phyloP scores from a whole-genome alignment of 2,113 vertebrate species.

The Cololabis saira region DNA sequence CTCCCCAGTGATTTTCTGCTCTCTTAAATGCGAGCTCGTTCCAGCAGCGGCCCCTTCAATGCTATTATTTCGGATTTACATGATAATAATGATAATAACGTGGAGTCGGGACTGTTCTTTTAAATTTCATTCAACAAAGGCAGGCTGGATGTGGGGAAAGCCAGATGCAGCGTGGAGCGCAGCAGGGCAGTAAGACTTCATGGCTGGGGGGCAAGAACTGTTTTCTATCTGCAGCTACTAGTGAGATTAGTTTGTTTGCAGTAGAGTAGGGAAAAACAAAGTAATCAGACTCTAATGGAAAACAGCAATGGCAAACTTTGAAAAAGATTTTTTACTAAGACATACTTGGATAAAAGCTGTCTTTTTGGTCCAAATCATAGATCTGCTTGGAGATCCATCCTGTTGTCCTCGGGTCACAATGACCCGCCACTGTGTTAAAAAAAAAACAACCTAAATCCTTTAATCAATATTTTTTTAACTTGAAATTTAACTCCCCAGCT shows the following conservation, averaged over 20 bases:
- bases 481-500: no score
- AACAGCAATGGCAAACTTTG: background rate
- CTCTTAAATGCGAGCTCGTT: constrained; percentile 12
- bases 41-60: constrained; percentile 14
- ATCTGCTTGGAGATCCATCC: no score
- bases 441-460: no score
- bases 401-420: no score
- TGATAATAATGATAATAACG: background rate
- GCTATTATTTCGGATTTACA: constrained; percentile 25
- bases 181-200: constrained; percentile 1
- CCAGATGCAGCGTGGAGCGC: constrained; percentile 6
- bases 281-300: constrained; percentile 6
- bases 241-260: constrained; percentile 27
- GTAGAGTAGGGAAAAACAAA: background rate
- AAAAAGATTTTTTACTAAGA: no score
- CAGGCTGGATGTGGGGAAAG: background rate
- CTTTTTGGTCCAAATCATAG: no score
- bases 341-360: no score
- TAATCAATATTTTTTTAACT: no score
- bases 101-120: constrained; percentile 1
- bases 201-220: background rate
- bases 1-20: constrained; percentile 20
- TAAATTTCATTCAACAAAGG: background rate
- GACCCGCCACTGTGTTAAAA: no score
- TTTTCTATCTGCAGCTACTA: background rate